Percentiles rank a stretch among this genome's conserved stretches.
These are phyloP conservation scores for Meriones unguiculatus DNA, from an alignment of 2,113 vertebrate species.

Conservation along the genomic window DNA sequence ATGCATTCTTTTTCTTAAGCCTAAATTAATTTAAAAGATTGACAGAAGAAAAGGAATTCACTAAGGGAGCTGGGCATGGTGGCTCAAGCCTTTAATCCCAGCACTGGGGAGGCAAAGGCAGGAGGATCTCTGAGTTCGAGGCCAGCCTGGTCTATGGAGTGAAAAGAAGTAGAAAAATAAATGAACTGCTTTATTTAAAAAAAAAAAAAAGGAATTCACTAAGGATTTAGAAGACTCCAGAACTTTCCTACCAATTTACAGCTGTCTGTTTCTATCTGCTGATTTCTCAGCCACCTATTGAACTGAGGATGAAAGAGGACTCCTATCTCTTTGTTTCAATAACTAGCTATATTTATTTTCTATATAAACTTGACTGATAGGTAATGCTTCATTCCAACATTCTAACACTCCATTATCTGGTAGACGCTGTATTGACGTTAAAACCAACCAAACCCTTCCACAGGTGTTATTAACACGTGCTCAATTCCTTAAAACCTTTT, in stretches of 20 bases:
- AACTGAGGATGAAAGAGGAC: background rate
- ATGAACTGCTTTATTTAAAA: too few relatives aligned
- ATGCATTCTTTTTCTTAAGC: background rate
- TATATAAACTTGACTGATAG: background rate
- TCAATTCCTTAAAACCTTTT: slow-evolving; percentile 9
- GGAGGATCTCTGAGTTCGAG: too few relatives aligned
- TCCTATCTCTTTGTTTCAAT: background rate
- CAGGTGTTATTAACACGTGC: background rate
- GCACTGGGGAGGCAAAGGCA: too few relatives aligned
- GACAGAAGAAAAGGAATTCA: background rate
- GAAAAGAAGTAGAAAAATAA: too few relatives aligned
- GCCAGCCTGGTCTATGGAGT: too few relatives aligned
- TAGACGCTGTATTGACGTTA: background rate
- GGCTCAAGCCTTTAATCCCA: too few relatives aligned
- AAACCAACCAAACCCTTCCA: background rate
- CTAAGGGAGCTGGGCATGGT: too few relatives aligned
- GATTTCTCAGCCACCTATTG: background rate
- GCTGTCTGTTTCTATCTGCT: background rate
- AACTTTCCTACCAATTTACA: background rate
- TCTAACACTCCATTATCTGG: background rate
- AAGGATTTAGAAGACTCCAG: background rate
- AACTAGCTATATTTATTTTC: background rate
- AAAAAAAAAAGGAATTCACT: background rate
- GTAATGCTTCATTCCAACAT: background rate
- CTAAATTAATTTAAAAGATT: background rate